Evolutionary conservation across 1,140 invertebrate genomes (phyloP).

Genomic region (Bombus difficillimus): DNA sequence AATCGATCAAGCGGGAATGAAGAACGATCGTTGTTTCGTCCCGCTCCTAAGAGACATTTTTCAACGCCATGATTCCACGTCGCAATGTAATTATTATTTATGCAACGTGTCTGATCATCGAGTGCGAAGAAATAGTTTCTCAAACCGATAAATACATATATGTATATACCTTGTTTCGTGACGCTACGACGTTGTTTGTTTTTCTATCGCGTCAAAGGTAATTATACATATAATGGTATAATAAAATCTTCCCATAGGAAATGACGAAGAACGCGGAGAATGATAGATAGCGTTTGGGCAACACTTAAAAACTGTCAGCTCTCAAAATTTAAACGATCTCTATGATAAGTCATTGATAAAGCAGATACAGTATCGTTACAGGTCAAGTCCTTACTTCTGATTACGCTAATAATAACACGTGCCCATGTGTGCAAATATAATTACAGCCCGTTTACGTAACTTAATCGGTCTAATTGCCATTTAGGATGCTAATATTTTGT

Average conservation of each 20-base stretch:
- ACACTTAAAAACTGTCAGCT: neutral
- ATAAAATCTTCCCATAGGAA: neutral
- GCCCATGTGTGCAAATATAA: slow-evolving; percentile 44
- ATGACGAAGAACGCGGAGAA: neutral
- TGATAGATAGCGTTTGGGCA: neutral
- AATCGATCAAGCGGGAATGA: neutral
- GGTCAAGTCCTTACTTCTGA: neutral
- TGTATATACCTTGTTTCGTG: too few relatives aligned
- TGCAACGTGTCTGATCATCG: neutral
- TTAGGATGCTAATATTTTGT: slow-evolving; percentile 40
- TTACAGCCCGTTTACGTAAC: slow-evolving; percentile 44
- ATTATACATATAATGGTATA: neutral
- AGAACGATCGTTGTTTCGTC: slow-evolving; percentile 2
- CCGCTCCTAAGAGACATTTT: neutral
- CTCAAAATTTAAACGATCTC: neutral
- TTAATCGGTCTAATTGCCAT: slow-evolving; percentile 44
- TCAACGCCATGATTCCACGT: neutral
- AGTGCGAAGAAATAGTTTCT: slow-evolving; percentile 29
- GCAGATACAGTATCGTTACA: neutral
- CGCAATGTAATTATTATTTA: slow-evolving; percentile 45
- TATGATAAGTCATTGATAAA: neutral
- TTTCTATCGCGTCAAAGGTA: neutral
- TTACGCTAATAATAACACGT: slow-evolving; percentile 38
- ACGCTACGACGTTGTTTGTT: too few relatives aligned
- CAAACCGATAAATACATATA: neutral